Conservation (phyloP, 2,888 invertebrate species). For the Himalopsyche tibetana region DNA sequence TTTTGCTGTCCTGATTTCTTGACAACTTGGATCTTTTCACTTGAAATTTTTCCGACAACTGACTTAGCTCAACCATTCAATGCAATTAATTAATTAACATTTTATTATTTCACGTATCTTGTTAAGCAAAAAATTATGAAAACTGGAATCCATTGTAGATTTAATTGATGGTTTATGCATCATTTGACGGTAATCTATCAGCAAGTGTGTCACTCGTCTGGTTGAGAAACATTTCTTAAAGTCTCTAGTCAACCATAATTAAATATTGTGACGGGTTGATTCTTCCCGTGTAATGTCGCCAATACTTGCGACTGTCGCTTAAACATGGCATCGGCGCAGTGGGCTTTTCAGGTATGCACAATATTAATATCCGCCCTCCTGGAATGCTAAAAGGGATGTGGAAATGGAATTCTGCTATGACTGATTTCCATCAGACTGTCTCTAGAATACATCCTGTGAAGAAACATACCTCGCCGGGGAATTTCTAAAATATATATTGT, state of each 20-base stretch:
- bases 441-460: constrained; percentile 23
- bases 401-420: constrained; percentile 63
- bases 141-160: no score
- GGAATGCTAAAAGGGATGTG: constrained; percentile 60
- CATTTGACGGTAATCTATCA: background rate
- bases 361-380: constrained; percentile 61
- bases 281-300: background rate
- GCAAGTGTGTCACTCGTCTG: background rate
- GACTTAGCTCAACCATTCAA: no score
- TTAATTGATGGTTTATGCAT: no score
- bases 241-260: no score
- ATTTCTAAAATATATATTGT: constrained; percentile 28
- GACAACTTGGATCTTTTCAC: no score
- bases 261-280: background rate
- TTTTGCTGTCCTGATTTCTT: no score
- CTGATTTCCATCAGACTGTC: constrained; percentile 55
- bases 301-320: constrained; percentile 4
- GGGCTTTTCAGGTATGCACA: constrained; percentile 57
- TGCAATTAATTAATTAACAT: no score
- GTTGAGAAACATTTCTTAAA: no score
- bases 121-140: no score
- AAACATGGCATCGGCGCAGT: background rate
- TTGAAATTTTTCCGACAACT: no score
- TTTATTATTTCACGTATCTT: no score
- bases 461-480: constrained; percentile 4